phyloP scores from a whole-genome alignment of 2,888 invertebrate genomes.

The Drosophila neotestacea region DNA sequence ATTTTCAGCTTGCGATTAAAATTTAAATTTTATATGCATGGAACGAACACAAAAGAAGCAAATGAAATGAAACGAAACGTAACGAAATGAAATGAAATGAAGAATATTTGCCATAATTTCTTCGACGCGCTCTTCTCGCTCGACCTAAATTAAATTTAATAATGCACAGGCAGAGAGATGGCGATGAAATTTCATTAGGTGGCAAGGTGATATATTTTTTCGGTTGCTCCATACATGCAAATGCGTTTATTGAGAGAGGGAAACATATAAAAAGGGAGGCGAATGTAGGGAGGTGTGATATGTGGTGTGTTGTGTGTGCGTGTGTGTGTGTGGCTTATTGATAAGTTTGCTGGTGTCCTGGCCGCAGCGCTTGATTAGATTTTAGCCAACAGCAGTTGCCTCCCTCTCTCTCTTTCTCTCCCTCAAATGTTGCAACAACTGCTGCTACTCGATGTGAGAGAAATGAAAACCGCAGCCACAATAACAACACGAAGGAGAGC shows the following conservation, averaged over 20 bases:
- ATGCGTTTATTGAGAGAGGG: constrained; percentile 16
- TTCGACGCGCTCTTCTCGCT: constrained; percentile 35
- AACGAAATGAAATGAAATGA: constrained; percentile 34
- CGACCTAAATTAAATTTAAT: constrained; percentile 73
- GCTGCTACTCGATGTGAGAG: constrained; percentile 36
- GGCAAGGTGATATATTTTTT: constrained; percentile 51
- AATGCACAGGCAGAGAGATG: constrained; percentile 54
- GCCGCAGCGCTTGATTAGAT: constrained; percentile 81
- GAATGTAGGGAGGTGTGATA: background rate
- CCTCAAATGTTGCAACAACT: background rate
- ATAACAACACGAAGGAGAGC: constrained; percentile 37
- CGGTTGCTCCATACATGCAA: constrained; percentile 39
- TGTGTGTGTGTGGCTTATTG: constrained; percentile 65
- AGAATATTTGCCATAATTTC: constrained; percentile 72
- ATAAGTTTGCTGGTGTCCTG: constrained; percentile 57
- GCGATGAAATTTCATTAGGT: constrained; percentile 66
- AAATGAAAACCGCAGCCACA: constrained; percentile 64
- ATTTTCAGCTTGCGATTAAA: constrained; percentile 62
- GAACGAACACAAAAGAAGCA: constrained; percentile 9
- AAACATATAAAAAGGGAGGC: too few relatives aligned
- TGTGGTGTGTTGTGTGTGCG: constrained; percentile 10
- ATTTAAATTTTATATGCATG: constrained; percentile 68
- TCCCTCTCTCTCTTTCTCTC: background rate
- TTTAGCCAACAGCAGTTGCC: constrained; percentile 52
- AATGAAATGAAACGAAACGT: constrained; percentile 7